Base-by-base conservation (phyloP, 2,797 vertebrate species). In the Acanthurus leucopareius region DNA sequence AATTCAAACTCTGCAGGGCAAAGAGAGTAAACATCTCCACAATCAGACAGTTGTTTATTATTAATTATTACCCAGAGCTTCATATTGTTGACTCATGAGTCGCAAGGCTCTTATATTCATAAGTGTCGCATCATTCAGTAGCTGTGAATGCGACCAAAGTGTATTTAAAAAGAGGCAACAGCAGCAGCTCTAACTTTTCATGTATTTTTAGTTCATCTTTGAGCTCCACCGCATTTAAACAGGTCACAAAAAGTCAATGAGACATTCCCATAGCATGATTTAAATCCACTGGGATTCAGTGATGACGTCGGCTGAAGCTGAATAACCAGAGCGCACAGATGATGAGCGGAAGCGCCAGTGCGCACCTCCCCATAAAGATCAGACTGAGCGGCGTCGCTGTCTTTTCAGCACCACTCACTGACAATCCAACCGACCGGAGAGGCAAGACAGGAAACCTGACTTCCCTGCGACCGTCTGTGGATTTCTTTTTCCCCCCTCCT, bases 291-390 rank as follows among this genome's bases (percentile, higher is more conserved):
- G 88, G 82, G 91, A 84, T 2, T 68, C 57, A 11, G 60, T 45
- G 88, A 85, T 93, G 95, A 95, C 95, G 95, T 84, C 62, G 70
- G 61, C 59, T 78, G 81, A 64, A 61, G 86, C 85, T 77, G 82
- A 91, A 87, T 85, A 89, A 91, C 73, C 78, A 62, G 85, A 89
- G 91, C 89, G 88, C 90, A 71, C 83, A 60, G 79, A 88, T 79
- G 88, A 84, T 79, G 90, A 91, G 82, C 90, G 88, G 87, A 88
- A 75, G 83, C 90, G 87, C 87, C 86, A 62, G 91, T 75, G 89
- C 88, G 92, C 92, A 90, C 77, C 90, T 86, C 87, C 86, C 78
- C 87, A 79, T 90, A 90, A 93, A 93, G 94, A 94, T 93, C 88
- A 65, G 88, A 38, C 40, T 77, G 88, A 89, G 89, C 91, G 78